Conservation (phyloP, 2,113 vertebrate species). For the Gnathonemus echidnorhynchus region DNA sequence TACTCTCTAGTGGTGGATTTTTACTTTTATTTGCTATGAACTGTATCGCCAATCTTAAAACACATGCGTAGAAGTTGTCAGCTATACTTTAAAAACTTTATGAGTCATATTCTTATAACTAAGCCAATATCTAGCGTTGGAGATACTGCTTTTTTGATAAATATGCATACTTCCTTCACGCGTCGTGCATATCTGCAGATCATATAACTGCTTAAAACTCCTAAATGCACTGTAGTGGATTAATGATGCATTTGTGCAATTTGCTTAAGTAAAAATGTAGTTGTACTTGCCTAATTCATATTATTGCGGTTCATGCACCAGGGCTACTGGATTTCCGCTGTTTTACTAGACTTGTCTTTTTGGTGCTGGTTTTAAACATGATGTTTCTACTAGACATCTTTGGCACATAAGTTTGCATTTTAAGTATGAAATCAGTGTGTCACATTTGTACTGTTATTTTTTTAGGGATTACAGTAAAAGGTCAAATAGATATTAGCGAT, state of each 20-base stretch:
- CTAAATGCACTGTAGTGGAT: background rate
- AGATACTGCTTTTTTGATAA: background rate
- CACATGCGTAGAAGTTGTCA: background rate
- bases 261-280: background rate
- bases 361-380: background rate
- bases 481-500: background rate
- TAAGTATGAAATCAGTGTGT: background rate
- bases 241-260: background rate
- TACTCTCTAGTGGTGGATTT: background rate
- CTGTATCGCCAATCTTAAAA: background rate
- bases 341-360: background rate
- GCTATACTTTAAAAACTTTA: background rate
- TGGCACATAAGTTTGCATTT: background rate
- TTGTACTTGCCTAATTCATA: background rate
- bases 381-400: background rate
- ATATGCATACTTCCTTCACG: background rate
- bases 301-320: background rate
- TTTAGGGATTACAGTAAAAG: background rate
- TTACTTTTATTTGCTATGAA: background rate
- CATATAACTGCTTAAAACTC: constrained; percentile 11
- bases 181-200: background rate
- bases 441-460: background rate
- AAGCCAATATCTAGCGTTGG: background rate
- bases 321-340: background rate
- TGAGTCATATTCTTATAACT: background rate